Evolutionary conservation across 2,113 vertebrate genomes (phyloP), one percentile per base, ranked within the genome.

Genomic region (Oostethus manadensis): DNA sequence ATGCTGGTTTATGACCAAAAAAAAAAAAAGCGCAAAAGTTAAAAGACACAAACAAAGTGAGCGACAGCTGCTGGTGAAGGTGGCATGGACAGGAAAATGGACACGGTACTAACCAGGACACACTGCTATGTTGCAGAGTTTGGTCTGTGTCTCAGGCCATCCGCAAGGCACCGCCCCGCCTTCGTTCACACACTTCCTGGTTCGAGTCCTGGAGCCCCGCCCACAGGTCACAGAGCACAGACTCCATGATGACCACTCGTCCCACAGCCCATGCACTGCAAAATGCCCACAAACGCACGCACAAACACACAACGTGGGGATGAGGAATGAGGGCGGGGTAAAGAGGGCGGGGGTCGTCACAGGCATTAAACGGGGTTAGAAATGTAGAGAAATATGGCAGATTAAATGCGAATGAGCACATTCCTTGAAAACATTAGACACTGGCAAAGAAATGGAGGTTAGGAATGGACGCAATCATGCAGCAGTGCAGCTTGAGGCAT

Each of bases 151-250:
- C 83, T 92, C 87, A 5, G 93, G 92, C 86, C 88, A 91, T 84
- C 90, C 85, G 77, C 95, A 97, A 88, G 84, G 83, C 81, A 88
- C 81, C 78, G 62, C 79, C 89, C 84, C 86, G 81, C 84, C 70
- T 79, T 86, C 90, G 80, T 91, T 89, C 83, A 78, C 83, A 79
- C 95, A 97, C 75, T 78, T 93, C 91, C 95, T 92, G 85, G 84
- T 92, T 87, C 94, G 89, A 64, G 87, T 97, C 90, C 94, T 90
- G 83, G 91, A 91, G 88, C 95, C 95, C 84, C 92, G 87, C 88
- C 95, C 95, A 82, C 95, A 97, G 83, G 93, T 94, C 89, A 92
- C 92, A 53, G 95, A 97, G 90, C 94, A 97, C 85, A 96, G 91
- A 89, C 93, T 97, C 95, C 95, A 97, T 60, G 91, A 92, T 60